Base-by-base conservation (phyloP, 2,797 vertebrate species). In the Sebastes matsubarae region DNA sequence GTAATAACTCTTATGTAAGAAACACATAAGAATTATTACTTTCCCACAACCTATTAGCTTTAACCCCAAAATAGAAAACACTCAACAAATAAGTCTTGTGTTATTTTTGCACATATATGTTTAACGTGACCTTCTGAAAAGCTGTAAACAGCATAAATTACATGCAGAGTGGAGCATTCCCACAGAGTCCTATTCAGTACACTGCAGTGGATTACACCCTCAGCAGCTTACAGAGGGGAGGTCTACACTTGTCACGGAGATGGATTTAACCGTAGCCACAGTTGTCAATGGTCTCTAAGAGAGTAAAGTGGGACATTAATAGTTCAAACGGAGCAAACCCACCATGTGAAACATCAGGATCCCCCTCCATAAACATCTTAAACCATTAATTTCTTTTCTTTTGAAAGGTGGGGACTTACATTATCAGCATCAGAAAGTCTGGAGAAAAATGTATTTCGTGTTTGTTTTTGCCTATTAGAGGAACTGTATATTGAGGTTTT, bases 191-290 rank as follows among this genome's bases (percentile, higher is more conserved):
- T 38, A 27, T 63, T 88, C 78, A 75, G 70, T 16, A 30, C 34
- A n/a, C 63, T 32, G 24, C 50, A 25, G 58, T 82, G 84, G 71
- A 84, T 88, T 87, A 82, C 60, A 4, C 25, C 64, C 4, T 79
- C 29, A 68, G 70, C 75, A 79, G 79, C 22, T 82, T 79, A 79
- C 42, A 57, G 50, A 54, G 22, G 73, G 22, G 64, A 30, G 76
- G 36, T 57, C 64, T 66, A 7, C 54, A 67, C 34, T n/a, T 78
- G 29, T 78, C 73, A 83, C 18, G 20, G 67, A 80, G 63, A 79
- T 80, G 55, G 59, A 80, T 81, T 84, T 80, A 82, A 34, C 68
- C 14, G 3, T 25, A 18, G 54, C 72, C 8, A 8, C 50, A 58
- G 50, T 65, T 85, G 65, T 86, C 75, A 80, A 2, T 71, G 58